Conservation (phyloP, 2,113 vertebrate species). For the Sminthopsis crassicaudata region DNA sequence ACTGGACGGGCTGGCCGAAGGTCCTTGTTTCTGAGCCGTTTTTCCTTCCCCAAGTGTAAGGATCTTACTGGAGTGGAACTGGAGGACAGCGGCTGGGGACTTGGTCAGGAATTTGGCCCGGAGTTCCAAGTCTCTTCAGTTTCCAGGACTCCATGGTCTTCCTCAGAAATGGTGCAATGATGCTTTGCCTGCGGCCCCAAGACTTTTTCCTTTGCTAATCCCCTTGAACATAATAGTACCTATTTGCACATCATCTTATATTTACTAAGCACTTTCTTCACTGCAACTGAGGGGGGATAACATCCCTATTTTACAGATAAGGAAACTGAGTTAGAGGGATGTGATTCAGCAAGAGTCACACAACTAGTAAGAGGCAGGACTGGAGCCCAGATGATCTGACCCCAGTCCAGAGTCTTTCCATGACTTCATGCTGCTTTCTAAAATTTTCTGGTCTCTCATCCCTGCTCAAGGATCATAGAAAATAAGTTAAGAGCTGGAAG, state of each 20-base stretch:
- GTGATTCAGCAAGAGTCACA: neutral
- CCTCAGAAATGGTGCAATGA: neutral
- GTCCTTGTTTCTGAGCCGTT: too few species aligned
- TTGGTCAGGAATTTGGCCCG: neutral
- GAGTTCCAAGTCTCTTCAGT: neutral
- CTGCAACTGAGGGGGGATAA: neutral
- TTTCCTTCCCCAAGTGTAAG: neutral
- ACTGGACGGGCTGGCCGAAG: neutral
- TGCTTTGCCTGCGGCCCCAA: neutral
- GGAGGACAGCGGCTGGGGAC: rapidly evolving
- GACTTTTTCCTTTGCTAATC: neutral
- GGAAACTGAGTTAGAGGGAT: neutral
- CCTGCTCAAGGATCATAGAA: neutral
- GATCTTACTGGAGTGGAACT: neutral
- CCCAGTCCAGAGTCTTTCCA: neutral
- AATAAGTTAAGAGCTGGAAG: neutral
- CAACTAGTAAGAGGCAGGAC: neutral
- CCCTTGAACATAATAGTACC: neutral
- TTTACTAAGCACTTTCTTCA: neutral
- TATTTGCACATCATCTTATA: neutral
- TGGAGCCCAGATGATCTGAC: neutral
- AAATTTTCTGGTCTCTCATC: neutral
- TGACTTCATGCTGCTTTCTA: neutral
- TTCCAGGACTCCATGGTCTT: neutral
- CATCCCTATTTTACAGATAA: neutral